Evolutionary conservation across 2,113 vertebrate genomes (phyloP).

Genomic region (Heliornis fulica): DNA sequence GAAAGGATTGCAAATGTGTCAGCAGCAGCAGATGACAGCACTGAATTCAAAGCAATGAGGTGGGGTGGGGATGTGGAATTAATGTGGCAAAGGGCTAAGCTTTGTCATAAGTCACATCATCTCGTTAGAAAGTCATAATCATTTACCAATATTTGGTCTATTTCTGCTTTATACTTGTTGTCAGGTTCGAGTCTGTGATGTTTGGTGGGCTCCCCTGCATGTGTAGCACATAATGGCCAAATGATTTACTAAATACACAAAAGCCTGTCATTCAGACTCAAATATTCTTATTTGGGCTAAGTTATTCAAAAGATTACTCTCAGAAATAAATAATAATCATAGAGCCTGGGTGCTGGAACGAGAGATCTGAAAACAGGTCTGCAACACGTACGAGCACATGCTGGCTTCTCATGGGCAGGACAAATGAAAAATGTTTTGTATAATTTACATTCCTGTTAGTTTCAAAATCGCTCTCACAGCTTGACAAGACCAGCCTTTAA

Average conservation of each 20-base stretch:
- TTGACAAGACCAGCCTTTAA: neutral
- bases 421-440: neutral
- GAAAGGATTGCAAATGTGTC: neutral
- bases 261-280: neutral
- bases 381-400: neutral
- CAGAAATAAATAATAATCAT: neutral
- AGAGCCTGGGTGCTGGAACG: neutral
- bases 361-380: neutral
- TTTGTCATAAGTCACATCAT: neutral
- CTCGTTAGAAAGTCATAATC: neutral
- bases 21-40: neutral
- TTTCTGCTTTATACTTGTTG: neutral
- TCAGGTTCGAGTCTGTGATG: neutral
- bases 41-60: neutral
- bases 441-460: neutral
- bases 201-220: neutral
- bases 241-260: neutral
- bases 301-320: neutral
- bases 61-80: neutral
- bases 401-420: neutral
- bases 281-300: neutral
- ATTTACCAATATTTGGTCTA: neutral
- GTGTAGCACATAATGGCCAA: neutral
- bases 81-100: neutral
- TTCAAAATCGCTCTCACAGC: neutral